A percentile compares a stretch with the other conserved stretches of the same genome.
Evolutionary conservation across 2,797 vertebrate genomes (phyloP).

Genomic region (Notamacropus eugenii): DNA sequence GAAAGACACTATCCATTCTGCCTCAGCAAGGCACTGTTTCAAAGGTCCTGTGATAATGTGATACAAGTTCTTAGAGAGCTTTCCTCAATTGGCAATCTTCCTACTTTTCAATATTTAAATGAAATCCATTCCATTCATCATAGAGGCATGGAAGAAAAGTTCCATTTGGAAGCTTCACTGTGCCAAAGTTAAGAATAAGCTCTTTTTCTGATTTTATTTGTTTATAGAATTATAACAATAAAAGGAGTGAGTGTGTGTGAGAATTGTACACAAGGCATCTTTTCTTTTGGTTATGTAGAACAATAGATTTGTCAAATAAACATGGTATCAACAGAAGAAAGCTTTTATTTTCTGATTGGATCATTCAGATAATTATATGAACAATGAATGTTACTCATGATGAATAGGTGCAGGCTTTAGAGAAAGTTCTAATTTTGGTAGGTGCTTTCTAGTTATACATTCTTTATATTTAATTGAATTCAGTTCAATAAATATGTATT

Average conservation of each 20-base stretch:
- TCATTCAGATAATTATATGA: neutral
- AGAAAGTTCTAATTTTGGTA: neutral
- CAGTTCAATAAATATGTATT: neutral
- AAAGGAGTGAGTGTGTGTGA: neutral
- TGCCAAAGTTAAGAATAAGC: neutral
- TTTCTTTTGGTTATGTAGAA: neutral
- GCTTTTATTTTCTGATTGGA: neutral
- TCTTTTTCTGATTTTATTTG: neutral
- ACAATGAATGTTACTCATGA: neutral
- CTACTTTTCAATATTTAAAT: constrained; percentile 45
- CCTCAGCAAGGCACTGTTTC: constrained; percentile 57
- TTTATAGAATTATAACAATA: neutral
- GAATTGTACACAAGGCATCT: neutral
- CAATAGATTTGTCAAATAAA: neutral
- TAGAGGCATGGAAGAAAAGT: neutral
- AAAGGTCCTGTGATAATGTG: constrained; percentile 55
- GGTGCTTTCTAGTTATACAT: neutral
- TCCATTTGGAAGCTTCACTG: constrained; percentile 26
- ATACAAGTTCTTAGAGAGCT: constrained; percentile 50
- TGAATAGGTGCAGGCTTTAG: neutral
- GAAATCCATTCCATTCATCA: neutral
- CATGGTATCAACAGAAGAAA: neutral
- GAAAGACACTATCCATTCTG: constrained; percentile 73
- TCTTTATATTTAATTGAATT: neutral
- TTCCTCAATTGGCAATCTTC: constrained; percentile 21